phyloP scores from a whole-genome alignment of 2,797 vertebrate species.

The Xerus rutilus region DNA sequence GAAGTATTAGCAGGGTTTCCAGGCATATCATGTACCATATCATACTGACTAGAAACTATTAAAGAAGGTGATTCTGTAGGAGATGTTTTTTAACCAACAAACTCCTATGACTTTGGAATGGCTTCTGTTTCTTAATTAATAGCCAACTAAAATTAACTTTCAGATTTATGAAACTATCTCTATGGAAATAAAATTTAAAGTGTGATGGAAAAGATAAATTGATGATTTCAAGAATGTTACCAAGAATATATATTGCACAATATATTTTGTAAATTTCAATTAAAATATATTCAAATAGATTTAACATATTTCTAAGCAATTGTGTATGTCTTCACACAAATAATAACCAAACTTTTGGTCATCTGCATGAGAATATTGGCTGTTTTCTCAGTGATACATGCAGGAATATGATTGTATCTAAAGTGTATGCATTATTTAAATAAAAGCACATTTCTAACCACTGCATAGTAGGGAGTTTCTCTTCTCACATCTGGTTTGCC shows the following conservation, averaged over 20 bases:
- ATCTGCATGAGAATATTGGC: background rate
- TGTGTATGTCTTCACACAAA: background rate
- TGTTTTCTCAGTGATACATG: background rate
- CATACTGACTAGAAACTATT: background rate
- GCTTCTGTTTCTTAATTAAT: background rate
- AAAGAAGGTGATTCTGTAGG: background rate
- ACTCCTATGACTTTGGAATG: background rate
- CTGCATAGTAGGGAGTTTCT: background rate
- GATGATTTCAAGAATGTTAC: background rate
- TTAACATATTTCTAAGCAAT: background rate
- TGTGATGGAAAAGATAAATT: background rate
- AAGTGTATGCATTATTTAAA: background rate
- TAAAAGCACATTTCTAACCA: constrained; percentile 26
- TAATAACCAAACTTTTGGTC: background rate
- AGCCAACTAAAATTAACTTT: background rate
- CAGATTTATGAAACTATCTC: background rate
- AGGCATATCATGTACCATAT: background rate
- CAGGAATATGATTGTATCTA: background rate
- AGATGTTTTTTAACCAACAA: background rate
- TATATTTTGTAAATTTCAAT: constrained; percentile 3
- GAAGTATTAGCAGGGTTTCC: background rate
- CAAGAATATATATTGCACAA: background rate
- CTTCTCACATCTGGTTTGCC: background rate
- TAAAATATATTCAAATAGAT: background rate
- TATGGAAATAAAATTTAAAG: background rate